Conservation (phyloP, 2,113 vertebrate species). For the Xiphias gladius region DNA sequence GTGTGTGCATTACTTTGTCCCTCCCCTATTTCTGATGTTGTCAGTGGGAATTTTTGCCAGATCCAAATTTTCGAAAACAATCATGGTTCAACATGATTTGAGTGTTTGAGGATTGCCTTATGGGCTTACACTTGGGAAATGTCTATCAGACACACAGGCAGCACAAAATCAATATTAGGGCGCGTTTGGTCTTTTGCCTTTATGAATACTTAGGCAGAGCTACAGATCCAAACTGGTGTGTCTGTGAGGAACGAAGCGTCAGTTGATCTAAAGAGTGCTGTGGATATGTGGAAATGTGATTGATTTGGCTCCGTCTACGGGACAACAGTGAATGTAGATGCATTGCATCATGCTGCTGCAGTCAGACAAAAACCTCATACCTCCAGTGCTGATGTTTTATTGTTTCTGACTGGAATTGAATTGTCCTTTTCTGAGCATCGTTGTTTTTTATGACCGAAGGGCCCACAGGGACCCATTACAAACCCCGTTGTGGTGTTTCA, state of each 20-base stretch:
- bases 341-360: conserved; percentile 49
- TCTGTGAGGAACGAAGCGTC: conserved; percentile 43
- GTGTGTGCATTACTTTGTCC: background rate
- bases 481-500: conserved; percentile 49
- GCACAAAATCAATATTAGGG: conserved; percentile 52
- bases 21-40: conserved; percentile 2
- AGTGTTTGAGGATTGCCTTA: conserved; percentile 47
- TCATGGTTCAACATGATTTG: conserved; percentile 17
- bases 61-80: conserved; percentile 27
- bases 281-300: conserved; percentile 42
- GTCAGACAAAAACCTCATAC: conserved; percentile 48
- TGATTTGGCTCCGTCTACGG: conserved; percentile 41
- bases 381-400: conserved; percentile 44
- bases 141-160: conserved; percentile 24
- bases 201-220: conserved; percentile 50
- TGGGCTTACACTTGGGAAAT: conserved; percentile 12
- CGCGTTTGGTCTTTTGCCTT: conserved; percentile 35
- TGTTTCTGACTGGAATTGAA: conserved; percentile 51
- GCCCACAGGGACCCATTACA: conserved; percentile 62
- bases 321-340: conserved; percentile 30
- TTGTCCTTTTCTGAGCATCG: conserved; percentile 35
- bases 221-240: conserved; percentile 33
- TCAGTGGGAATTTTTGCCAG: background rate
- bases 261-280: conserved; percentile 34
- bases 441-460: conserved; percentile 41